Percentiles rank a stretch among this genome's conserved stretches.
These are phyloP conservation scores for Lochmaea capreae DNA, from an alignment of 2,888 invertebrate species.

Conservation along the genomic window DNA sequence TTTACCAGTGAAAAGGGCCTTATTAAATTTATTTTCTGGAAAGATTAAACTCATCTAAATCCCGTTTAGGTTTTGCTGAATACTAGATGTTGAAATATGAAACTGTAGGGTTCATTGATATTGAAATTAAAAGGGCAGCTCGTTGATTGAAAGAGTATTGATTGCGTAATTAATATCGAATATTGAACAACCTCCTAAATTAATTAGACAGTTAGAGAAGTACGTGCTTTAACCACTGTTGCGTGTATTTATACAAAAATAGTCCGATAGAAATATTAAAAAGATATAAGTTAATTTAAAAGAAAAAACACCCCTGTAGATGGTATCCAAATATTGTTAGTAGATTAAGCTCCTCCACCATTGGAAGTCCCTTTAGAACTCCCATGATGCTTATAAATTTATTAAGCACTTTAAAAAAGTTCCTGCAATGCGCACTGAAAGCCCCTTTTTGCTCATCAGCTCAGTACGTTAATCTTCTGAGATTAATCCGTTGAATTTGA, in stretches of 20 bases:
- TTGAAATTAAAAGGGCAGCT: conserved; percentile 11
- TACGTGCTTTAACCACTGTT: neutral
- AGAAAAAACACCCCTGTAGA: too few relatives aligned
- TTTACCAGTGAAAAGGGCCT: conserved; percentile 37
- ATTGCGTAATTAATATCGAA: conserved; percentile 1
- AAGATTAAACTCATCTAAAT: conserved; percentile 36
- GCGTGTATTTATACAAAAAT: neutral
- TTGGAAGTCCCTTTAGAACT: conserved; percentile 1
- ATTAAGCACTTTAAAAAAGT: conserved; percentile 27
- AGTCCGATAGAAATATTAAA: neutral
- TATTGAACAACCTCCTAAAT: neutral
- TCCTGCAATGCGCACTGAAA: conserved; percentile 19
- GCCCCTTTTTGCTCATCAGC: conserved; percentile 25
- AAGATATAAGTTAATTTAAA: too few relatives aligned
- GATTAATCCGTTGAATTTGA: conserved; percentile 42
- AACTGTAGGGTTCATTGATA: conserved; percentile 15
- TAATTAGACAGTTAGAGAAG: neutral
- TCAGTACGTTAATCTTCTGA: conserved; percentile 38
- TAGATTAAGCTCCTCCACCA: neutral
- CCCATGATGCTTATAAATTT: conserved; percentile 31
- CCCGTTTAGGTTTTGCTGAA: conserved; percentile 34
- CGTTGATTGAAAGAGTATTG: conserved; percentile 1
- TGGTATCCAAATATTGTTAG: conserved; percentile 7
- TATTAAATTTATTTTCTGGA: conserved; percentile 45
- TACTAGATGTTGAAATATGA: conserved; percentile 15